phyloP scores from a whole-genome alignment of 2,113 vertebrate species.

The Calidris pygmaea region DNA sequence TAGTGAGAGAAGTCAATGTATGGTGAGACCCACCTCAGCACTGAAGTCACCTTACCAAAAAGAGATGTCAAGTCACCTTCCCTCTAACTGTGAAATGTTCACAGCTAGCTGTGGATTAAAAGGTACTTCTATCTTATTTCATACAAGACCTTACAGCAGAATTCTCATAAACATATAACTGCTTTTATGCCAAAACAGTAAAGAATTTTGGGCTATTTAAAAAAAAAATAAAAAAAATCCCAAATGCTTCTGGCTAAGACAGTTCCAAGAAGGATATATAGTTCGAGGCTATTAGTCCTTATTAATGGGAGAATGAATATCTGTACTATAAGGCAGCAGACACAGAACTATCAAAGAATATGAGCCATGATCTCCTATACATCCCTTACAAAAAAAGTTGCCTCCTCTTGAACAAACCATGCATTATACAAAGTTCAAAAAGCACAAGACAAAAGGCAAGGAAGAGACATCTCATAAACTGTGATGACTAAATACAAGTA shows the following conservation, averaged over 20 bases:
- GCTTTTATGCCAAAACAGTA: neutral
- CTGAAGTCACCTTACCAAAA: neutral
- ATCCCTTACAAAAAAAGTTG: neutral
- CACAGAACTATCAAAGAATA: neutral
- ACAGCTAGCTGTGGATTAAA: neutral
- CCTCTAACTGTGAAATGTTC: neutral
- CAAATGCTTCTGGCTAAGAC: neutral
- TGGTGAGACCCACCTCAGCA: neutral
- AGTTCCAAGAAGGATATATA: neutral
- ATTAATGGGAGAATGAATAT: neutral
- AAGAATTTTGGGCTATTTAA: neutral
- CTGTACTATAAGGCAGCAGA: neutral
- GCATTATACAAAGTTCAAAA: neutral
- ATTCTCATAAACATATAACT: neutral
- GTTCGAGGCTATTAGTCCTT: neutral
- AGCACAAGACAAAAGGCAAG: neutral
- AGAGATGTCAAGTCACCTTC: neutral
- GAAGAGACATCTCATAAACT: neutral
- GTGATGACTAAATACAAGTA: slow-evolving; percentile 18
- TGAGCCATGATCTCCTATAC: neutral
- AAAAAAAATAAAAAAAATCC: neutral
- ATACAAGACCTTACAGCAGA: neutral
- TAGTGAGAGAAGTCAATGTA: neutral
- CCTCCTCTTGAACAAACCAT: neutral
- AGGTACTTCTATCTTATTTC: neutral